Evolutionary conservation across 1,140 invertebrate genomes (phyloP).

Genomic region (Aphaenogaster ashmeadi): DNA sequence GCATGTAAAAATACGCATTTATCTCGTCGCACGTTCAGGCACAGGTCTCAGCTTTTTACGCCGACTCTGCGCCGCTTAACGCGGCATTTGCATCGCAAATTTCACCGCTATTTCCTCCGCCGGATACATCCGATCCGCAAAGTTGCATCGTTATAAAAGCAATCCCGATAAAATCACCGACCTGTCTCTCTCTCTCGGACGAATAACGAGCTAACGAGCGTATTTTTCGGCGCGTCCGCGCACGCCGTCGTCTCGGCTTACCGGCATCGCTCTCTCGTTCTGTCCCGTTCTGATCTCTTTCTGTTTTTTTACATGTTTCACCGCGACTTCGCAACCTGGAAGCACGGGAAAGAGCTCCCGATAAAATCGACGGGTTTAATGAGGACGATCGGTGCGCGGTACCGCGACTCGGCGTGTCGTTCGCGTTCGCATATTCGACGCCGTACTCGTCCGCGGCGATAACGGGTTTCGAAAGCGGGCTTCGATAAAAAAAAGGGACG

Average conservation of each 20-base stretch:
- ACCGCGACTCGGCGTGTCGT: conserved; percentile 2
- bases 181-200: conserved; percentile 24
- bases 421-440: conserved; percentile 19
- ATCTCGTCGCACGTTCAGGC: conserved; percentile 51
- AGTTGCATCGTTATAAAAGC: conserved; percentile 59
- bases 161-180: conserved; percentile 51
- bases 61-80: conserved; percentile 21
- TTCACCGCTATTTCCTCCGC: conserved; percentile 34
- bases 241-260: background rate
- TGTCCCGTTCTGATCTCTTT: background rate
- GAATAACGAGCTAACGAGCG: conserved; percentile 45
- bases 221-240: background rate
- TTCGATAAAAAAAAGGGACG: conserved; percentile 54
- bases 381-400: conserved; percentile 43
- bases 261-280: conserved; percentile 10
- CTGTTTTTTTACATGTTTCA: conserved; percentile 6
- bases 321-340: background rate
- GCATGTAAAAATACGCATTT: conserved; percentile 59
- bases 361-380: conserved; percentile 71
- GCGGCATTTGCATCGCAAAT: conserved; percentile 56
- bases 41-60: conserved; percentile 38
- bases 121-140: conserved; percentile 53
- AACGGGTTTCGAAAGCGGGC: conserved; percentile 53
- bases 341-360: conserved; percentile 21
- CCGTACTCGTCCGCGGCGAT: conserved; percentile 59